Evolutionary conservation across 2,888 invertebrate genomes (phyloP).

Genomic region (Criorhina ranunculi): DNA sequence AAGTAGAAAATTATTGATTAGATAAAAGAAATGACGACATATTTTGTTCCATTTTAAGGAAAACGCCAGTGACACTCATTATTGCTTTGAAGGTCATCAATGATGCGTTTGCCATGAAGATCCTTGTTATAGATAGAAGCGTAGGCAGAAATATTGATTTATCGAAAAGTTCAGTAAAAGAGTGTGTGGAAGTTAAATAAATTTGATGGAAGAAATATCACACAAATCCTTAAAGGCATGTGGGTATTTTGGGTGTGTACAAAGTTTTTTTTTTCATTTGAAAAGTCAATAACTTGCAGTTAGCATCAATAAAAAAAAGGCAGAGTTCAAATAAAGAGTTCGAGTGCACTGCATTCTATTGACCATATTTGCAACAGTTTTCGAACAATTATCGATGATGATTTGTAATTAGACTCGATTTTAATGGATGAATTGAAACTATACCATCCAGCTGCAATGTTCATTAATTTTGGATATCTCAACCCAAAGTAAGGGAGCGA

Average conservation of each 20-base stretch:
- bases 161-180: constrained; percentile 9
- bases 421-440: too few species aligned
- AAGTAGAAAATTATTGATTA: constrained; percentile 44
- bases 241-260: neutral
- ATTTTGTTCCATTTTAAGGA: constrained; percentile 9
- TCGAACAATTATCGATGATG: too few species aligned
- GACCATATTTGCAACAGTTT: too few species aligned
- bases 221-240: neutral
- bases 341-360: too few species aligned
- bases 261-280: too few species aligned
- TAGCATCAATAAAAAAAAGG: too few species aligned
- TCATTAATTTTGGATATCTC: too few species aligned
- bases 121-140: neutral
- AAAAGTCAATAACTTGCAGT: too few species aligned
- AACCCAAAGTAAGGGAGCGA: too few species aligned
- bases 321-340: too few species aligned
- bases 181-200: neutral
- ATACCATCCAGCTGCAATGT: too few species aligned
- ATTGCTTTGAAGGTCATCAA: constrained; percentile 53
- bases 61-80: constrained; percentile 18
- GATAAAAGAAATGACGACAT: constrained; percentile 22
- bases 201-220: neutral
- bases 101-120: constrained; percentile 15
- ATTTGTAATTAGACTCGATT: too few species aligned
- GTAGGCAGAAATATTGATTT: neutral